Percentiles rank a stretch among this genome's conserved stretches.
phyloP scores from a whole-genome alignment of 2,797 vertebrate genomes.

The Synaphobranchus kaupii region DNA sequence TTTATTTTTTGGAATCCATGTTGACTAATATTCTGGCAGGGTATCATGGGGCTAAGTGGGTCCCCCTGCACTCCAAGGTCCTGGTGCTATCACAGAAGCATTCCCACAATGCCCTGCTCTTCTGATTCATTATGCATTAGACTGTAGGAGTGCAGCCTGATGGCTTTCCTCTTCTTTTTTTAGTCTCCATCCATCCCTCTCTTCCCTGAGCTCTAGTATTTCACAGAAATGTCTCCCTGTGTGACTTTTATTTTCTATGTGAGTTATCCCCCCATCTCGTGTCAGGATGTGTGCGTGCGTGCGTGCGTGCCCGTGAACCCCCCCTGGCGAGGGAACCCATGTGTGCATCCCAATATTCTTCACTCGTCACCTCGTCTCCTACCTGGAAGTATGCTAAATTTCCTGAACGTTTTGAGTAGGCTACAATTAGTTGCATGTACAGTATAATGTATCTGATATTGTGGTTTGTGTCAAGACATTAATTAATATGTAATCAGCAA shows the following conservation, averaged over 20 bases:
- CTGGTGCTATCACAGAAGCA: background rate
- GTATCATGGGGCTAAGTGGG: background rate
- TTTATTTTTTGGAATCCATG: conserved; percentile 11
- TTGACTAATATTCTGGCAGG: background rate
- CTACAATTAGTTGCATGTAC: too few relatives aligned
- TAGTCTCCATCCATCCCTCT: background rate
- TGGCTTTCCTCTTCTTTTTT: background rate
- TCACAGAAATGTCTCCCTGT: background rate
- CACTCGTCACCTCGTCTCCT: too few relatives aligned
- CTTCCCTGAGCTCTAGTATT: background rate
- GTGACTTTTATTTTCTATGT: conserved; percentile 73
- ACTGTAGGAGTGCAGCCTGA: background rate
- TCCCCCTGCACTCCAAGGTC: background rate
- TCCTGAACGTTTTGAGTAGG: too few relatives aligned
- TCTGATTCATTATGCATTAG: background rate
- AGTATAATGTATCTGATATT: too few relatives aligned
- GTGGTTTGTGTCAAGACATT: too few relatives aligned
- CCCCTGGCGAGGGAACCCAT: too few relatives aligned
- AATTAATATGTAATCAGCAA: too few relatives aligned
- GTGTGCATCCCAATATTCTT: too few relatives aligned
- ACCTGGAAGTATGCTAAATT: too few relatives aligned
- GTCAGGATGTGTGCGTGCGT: too few relatives aligned
- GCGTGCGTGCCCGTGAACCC: too few relatives aligned
- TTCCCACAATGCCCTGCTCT: conserved; percentile 11
- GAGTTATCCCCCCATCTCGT: conserved; percentile 97